Conservation (phyloP, 2,888 invertebrate species). For the Ptilodon capucinus region DNA sequence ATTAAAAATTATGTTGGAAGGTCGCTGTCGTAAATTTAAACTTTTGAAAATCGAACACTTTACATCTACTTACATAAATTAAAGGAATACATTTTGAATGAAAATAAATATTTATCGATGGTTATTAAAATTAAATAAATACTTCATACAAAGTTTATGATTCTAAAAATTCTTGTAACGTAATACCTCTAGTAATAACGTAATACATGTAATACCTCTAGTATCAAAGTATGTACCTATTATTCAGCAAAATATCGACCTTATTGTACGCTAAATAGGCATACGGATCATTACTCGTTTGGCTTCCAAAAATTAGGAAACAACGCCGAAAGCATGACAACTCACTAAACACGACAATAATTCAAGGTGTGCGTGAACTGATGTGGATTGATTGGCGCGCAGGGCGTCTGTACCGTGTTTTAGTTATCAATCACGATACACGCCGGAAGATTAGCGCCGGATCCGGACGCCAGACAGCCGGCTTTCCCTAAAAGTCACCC, state of each 20-base stretch:
- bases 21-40: background rate
- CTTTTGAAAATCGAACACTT: background rate
- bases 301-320: background rate
- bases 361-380: constrained; percentile 39
- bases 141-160: too few relatives aligned
- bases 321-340: background rate
- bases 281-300: background rate
- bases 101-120: too few relatives aligned
- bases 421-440: constrained; percentile 33
- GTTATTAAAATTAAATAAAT: too few relatives aligned
- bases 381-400: constrained; percentile 35
- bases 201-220: too few relatives aligned
- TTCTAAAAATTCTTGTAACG: too few relatives aligned
- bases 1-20: constrained; percentile 16
- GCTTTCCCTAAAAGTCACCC: too few relatives aligned
- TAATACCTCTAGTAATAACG: too few relatives aligned
- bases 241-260: background rate
- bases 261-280: background rate
- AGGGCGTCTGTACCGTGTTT: constrained; percentile 24
- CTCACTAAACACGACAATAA: constrained; percentile 1
- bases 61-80: too few relatives aligned
- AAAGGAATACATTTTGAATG: too few relatives aligned
- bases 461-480: background rate
- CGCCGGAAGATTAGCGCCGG: constrained; percentile 8
- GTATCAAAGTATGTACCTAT: too few relatives aligned